A percentile compares a stretch with the other conserved stretches of the same genome.
Evolutionary conservation across 2,113 vertebrate genomes (phyloP).

Genomic region (Gymnogyps californianus): DNA sequence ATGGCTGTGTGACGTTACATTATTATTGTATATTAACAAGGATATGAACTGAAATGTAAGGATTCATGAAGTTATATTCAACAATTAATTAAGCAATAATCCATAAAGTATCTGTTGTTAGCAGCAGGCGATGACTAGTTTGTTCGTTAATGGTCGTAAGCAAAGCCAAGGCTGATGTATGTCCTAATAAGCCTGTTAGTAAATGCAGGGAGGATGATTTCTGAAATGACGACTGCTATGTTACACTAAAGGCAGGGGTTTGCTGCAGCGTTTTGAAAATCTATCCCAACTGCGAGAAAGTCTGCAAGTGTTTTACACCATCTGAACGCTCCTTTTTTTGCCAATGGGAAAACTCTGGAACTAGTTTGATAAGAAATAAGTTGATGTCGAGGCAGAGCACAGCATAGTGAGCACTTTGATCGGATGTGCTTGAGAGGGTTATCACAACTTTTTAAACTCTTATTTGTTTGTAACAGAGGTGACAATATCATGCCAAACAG

Average conservation of each 20-base stretch:
- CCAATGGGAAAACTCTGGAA: slow-evolving; percentile 35
- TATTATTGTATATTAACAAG: slow-evolving; percentile 14
- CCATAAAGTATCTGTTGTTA: slow-evolving; percentile 60
- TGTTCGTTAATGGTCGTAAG: slow-evolving; percentile 32
- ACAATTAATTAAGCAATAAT: slow-evolving; percentile 64
- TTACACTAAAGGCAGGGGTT: background rate
- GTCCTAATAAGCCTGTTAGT: slow-evolving; percentile 41
- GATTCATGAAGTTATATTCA: slow-evolving; percentile 19
- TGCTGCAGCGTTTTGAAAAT: slow-evolving; percentile 42
- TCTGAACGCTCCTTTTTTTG: slow-evolving; percentile 16
- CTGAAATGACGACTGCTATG: background rate
- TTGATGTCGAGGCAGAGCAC: background rate
- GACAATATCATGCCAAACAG: background rate
- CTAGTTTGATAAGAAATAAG: slow-evolving; percentile 39
- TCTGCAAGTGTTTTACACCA: background rate
- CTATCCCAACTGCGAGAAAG: background rate
- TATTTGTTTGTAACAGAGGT: background rate
- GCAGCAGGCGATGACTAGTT: background rate
- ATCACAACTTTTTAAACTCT: background rate
- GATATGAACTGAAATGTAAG: background rate
- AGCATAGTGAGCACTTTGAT: background rate
- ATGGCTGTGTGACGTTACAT: background rate
- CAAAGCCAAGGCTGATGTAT: slow-evolving; percentile 48
- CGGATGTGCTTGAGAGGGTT: background rate
- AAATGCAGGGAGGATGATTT: slow-evolving; percentile 51